Percentiles rank a stretch among this genome's conserved stretches.
Evolutionary conservation across 2,113 vertebrate genomes (phyloP).

Genomic region (Recurvirostra avosetta): DNA sequence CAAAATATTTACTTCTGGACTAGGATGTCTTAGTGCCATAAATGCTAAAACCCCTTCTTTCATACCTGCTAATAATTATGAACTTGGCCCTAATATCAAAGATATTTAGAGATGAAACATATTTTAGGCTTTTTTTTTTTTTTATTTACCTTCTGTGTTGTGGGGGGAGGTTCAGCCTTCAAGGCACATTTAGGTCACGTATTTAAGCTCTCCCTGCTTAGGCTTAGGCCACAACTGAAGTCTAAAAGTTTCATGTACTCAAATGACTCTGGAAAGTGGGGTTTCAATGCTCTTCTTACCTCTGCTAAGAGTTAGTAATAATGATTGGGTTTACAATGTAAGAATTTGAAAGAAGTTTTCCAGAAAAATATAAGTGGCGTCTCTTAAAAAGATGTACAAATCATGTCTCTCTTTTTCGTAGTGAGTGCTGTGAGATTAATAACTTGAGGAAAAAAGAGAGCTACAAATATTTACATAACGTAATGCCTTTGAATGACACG

Average conservation of each 20-base stretch:
- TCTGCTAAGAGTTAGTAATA: background rate
- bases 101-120: conserved; percentile 48
- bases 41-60: conserved; percentile 30
- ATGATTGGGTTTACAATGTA: background rate
- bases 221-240: background rate
- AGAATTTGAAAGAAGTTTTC: background rate
- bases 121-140: background rate
- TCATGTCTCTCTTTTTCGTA: background rate
- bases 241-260: background rate
- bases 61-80: conserved; percentile 39
- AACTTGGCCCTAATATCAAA: conserved; percentile 60
- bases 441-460: background rate
- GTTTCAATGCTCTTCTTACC: background rate
- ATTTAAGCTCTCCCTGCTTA: background rate
- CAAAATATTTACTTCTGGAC: conserved; percentile 58
- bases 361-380: background rate
- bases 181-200: conserved; percentile 8
- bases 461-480: conserved; percentile 17
- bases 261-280: background rate
- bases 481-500: background rate
- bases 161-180: conserved; percentile 24
- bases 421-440: background rate
- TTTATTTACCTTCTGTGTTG: conserved; percentile 40
- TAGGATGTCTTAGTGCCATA: conserved; percentile 12
- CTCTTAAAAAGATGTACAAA: background rate